These are phyloP conservation scores for Erebia epiphron DNA, from an alignment of 2,888 invertebrate genomes.

Conservation along the genomic window DNA sequence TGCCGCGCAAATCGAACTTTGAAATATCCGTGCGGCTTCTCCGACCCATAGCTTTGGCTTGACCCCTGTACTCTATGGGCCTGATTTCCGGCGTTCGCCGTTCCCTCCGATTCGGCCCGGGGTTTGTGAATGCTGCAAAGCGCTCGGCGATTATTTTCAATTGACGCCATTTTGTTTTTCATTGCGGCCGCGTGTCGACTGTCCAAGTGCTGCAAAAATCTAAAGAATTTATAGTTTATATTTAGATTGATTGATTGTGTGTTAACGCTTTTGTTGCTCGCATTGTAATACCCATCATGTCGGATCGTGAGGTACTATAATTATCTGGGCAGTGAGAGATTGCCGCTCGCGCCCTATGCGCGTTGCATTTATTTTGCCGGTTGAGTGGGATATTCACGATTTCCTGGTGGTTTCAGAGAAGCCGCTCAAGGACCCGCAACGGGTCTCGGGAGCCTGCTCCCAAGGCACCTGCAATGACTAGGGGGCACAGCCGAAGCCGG, in stretches of 20 bases:
- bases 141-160: slow-evolving; percentile 8
- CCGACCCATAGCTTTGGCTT: no score
- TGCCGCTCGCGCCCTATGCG: slow-evolving; percentile 57
- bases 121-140: no score
- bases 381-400: slow-evolving; percentile 22
- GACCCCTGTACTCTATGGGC: no score
- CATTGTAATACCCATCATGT: slow-evolving; percentile 63
- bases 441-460: slow-evolving; percentile 75
- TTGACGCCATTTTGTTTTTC: slow-evolving; percentile 49
- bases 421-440: slow-evolving; percentile 78
- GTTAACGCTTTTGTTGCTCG: slow-evolving; percentile 54
- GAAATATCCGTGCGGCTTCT: no score
- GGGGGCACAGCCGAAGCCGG: slow-evolving; percentile 79
- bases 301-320: slow-evolving; percentile 78
- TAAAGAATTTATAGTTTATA: slow-evolving; percentile 51
- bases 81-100: no score
- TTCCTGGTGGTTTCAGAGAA: slow-evolving; percentile 68
- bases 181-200: slow-evolving; percentile 45
- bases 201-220: slow-evolving; percentile 55
- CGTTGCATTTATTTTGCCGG: slow-evolving; percentile 45
- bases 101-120: no score
- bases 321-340: slow-evolving; percentile 47
- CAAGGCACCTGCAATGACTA: slow-evolving; percentile 70
- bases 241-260: slow-evolving; percentile 63
- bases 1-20: no score